Base-by-base conservation (phyloP, 2,888 invertebrate species). In the Keiferia lycopersicella region DNA sequence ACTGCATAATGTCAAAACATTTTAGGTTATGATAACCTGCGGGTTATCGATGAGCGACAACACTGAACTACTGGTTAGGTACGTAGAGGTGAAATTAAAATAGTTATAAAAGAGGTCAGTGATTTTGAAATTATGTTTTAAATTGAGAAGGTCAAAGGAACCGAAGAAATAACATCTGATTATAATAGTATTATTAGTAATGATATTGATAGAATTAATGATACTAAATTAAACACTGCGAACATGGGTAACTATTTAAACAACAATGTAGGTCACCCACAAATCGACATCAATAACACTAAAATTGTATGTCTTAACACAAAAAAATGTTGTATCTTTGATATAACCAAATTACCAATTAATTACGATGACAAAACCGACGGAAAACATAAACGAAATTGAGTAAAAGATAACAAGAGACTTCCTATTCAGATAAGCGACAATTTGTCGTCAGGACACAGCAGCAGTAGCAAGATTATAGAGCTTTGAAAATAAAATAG, bases 391-490 rank as follows among this genome's bases (percentile, higher is more conserved):
- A 22, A n/a, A 30, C 30, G 48, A 80, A 84, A 81, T 83, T 79
- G 79, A 75, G 76, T 81, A 80, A 79, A 78, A 84, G 82, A 83
- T 84, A 86, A 87, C 77, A 75, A 77, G 77, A 71, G 71, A 80
- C 83, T 87, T 86, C 87, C 86, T 80, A 83, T 82, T 84, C 79
- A 84, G 83, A 84, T 86, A 86, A 81, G 26, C 30, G n/a, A 20
- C 78, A 73, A 76, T 70, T 34, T 66, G 63, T 59, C 70, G 73
- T 30, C 4, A 26, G 26, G 6, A 34, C n/a, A 7, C n/a, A 26
- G 22, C 14, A 26, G 34, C 22, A 22, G 6, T 53, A 22, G 51
- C 6, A 53, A 11, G n/a, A 8, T 50, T 4, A 30, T n/a, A n/a
- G 10, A 34, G 50, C 45, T 20, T 50, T 16, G 18, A 8, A 16